Conservation (phyloP, 2,113 vertebrate genomes). For the Nymphicus hollandicus region DNA sequence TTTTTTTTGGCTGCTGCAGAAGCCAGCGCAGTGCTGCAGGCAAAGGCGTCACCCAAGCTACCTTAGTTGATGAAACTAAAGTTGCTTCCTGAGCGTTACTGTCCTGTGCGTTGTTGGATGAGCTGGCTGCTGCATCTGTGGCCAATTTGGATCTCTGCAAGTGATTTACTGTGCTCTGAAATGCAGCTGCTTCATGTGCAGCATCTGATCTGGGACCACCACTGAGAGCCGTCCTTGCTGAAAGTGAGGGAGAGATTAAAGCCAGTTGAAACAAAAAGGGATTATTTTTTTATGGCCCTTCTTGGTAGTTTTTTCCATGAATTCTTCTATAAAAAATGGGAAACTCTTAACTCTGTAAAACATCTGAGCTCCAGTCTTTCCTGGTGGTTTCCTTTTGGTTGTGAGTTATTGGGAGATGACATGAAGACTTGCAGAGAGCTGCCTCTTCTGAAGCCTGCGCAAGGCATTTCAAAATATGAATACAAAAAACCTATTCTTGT, state of each 20-base stretch:
- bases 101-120: neutral
- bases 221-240: neutral
- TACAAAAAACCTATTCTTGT: neutral
- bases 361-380: neutral
- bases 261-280: neutral
- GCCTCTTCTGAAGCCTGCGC: neutral
- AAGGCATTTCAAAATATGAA: neutral
- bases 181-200: neutral
- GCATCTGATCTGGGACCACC: neutral
- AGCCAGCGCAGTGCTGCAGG: constrained; percentile 10
- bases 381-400: neutral
- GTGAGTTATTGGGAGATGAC: neutral
- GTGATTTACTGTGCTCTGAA: neutral
- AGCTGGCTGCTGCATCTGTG: neutral
- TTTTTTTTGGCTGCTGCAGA: constrained; percentile 45
- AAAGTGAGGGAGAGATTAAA: neutral
- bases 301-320: neutral
- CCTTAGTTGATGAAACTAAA: constrained; percentile 57
- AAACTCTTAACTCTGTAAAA: neutral
- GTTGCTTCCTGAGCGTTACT: constrained; percentile 23
- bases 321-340: neutral
- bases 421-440: neutral
- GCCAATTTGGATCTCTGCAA: neutral
- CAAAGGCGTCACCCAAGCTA: constrained; percentile 55
- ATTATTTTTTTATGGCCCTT: neutral